These are phyloP conservation scores for western clawed frog (Xenopus tropicalis) DNA, from an alignment of 2,113 vertebrate species.

Conservation along the genomic window UCB_Xtro_10.0 CM004450.2:89141501-89142000, in stretches of 20 bases:
- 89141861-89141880: neutral
- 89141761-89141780: slow-evolving; percentile 88
- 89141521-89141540: slow-evolving; percentile 58
- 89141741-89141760: slow-evolving; percentile 81
- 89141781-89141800: slow-evolving; percentile 82
- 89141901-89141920: too few relatives aligned
- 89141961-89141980: too few relatives aligned
- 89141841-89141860: neutral
- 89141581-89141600: slow-evolving; percentile 76
- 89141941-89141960: too few relatives aligned
- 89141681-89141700: slow-evolving; percentile 84
- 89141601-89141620: slow-evolving; percentile 69
- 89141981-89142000: too few relatives aligned
- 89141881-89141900: too few relatives aligned
- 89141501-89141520: too few relatives aligned
- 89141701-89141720: slow-evolving; percentile 93
- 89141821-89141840: too few relatives aligned
- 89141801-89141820: slow-evolving; percentile 61
- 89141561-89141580: slow-evolving; percentile 82
- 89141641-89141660: slow-evolving; percentile 85
- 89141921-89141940: too few relatives aligned
- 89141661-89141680: slow-evolving; percentile 75
- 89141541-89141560: slow-evolving; percentile 95
- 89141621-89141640: slow-evolving; percentile 72
- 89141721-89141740: slow-evolving; percentile 80